Percentiles rank a stretch among this genome's conserved stretches.
Conservation (phyloP, 2,888 invertebrate species). For the Amphimallon solstitiale region DNA sequence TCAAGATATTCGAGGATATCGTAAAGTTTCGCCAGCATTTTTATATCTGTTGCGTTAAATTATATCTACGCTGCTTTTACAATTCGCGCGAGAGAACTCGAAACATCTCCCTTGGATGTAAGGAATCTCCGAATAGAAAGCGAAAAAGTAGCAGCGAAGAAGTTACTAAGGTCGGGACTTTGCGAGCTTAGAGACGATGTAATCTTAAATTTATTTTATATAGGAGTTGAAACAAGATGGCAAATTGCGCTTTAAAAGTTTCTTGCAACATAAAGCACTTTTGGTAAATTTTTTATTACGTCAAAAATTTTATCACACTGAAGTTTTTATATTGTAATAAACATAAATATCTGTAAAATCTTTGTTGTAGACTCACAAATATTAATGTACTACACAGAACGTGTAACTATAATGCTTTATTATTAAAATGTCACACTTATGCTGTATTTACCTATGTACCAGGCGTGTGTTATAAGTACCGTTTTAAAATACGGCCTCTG, state of each 20-base stretch:
- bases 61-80: slow-evolving; percentile 8
- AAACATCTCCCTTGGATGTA: slow-evolving; percentile 23
- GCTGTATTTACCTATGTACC: too few relatives aligned
- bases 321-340: too few relatives aligned
- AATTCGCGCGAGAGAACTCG: neutral
- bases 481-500: too few relatives aligned
- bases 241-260: slow-evolving; percentile 38
- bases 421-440: too few relatives aligned
- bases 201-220: slow-evolving; percentile 33
- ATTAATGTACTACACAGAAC: too few relatives aligned
- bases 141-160: slow-evolving; percentile 1
- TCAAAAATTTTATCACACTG: too few relatives aligned
- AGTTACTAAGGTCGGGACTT: slow-evolving; percentile 3
- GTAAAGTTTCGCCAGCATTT: slow-evolving; percentile 25
- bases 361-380: too few relatives aligned
- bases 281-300: slow-evolving; percentile 6
- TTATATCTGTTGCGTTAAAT: slow-evolving; percentile 28
- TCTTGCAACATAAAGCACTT: slow-evolving; percentile 34
- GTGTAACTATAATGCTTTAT: too few relatives aligned
- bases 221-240: slow-evolving; percentile 33
- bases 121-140: slow-evolving; percentile 4
- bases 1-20: slow-evolving; percentile 10
- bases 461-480: too few relatives aligned
- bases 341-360: too few relatives aligned
- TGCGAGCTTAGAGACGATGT: slow-evolving; percentile 31